A percentile compares a stretch with the other conserved stretches of the same genome.
These are phyloP conservation scores for Odocoileus hemionus DNA, from an alignment of 2,113 vertebrate species.

Conservation along the genomic window DNA sequence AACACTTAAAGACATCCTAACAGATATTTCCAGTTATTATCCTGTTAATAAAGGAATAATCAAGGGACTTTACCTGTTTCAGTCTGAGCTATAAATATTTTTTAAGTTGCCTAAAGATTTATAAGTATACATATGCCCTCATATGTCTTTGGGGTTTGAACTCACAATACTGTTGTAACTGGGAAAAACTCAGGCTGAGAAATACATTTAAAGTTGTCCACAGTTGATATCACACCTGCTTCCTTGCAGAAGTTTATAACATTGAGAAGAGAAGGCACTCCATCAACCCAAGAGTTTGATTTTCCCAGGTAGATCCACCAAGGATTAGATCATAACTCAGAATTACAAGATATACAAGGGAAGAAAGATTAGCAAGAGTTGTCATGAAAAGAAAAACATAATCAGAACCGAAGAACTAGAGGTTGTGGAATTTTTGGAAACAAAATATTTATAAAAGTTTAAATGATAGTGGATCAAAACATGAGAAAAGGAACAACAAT, in stretches of 20 bases:
- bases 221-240: neutral
- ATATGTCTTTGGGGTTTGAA: neutral
- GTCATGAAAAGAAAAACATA: neutral
- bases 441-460: neutral
- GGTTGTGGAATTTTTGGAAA: neutral
- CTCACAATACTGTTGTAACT: neutral
- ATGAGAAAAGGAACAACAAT: neutral
- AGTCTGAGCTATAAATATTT: neutral
- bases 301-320: neutral
- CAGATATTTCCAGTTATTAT: neutral
- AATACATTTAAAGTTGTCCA: neutral
- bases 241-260: neutral
- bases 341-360: neutral
- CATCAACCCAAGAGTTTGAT: neutral
- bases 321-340: neutral
- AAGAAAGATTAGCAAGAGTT: neutral
- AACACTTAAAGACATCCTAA: neutral
- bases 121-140: neutral
- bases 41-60: neutral
- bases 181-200: neutral
- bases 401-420: neutral
- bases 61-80: neutral
- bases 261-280: neutral
- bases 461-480: neutral
- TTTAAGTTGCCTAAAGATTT: neutral